A percentile compares a stretch with the other conserved stretches of the same genome.
These are phyloP conservation scores for Acholoe squamosa DNA, from an alignment of 2,888 invertebrate species.

Conservation along the genomic window DNA sequence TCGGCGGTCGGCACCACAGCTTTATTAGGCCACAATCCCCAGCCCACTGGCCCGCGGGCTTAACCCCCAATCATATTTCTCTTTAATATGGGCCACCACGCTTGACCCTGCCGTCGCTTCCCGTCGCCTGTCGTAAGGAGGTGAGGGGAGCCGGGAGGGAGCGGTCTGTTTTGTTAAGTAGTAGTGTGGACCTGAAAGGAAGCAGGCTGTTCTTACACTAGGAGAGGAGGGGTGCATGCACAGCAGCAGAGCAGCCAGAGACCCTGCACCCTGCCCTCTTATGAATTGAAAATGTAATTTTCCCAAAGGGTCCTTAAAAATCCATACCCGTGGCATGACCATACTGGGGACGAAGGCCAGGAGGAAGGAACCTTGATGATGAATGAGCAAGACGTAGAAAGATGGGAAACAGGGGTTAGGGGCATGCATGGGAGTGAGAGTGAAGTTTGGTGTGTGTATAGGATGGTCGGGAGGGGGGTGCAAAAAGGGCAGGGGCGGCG, in stretches of 20 bases:
- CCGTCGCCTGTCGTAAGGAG: conserved; percentile 7
- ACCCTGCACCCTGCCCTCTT: background rate
- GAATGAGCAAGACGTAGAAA: background rate
- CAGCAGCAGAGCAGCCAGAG: background rate
- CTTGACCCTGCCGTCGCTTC: conserved; percentile 47
- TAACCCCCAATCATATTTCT: conserved; percentile 56
- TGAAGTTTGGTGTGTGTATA: background rate
- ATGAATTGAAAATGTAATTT: conserved; percentile 57
- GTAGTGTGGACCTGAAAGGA: background rate
- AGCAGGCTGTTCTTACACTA: conserved; percentile 36
- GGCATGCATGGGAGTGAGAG: background rate
- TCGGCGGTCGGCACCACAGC: conserved; percentile 32
- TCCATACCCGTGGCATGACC: conserved; percentile 5
- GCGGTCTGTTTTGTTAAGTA: conserved; percentile 3
- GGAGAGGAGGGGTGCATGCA: no score
- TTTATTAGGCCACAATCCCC: conserved; percentile 45
- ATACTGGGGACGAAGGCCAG: background rate
- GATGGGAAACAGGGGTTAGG: background rate
- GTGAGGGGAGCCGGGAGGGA: background rate
- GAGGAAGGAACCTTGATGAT: background rate
- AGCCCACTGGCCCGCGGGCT: conserved; percentile 6
- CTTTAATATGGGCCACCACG: conserved; percentile 54
- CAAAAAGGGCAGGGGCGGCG: background rate
- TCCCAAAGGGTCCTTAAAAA: conserved; percentile 37
- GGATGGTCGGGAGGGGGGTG: background rate